phyloP scores from a whole-genome alignment of 2,797 vertebrate genomes.

The Eulemur rubriventer region DNA sequence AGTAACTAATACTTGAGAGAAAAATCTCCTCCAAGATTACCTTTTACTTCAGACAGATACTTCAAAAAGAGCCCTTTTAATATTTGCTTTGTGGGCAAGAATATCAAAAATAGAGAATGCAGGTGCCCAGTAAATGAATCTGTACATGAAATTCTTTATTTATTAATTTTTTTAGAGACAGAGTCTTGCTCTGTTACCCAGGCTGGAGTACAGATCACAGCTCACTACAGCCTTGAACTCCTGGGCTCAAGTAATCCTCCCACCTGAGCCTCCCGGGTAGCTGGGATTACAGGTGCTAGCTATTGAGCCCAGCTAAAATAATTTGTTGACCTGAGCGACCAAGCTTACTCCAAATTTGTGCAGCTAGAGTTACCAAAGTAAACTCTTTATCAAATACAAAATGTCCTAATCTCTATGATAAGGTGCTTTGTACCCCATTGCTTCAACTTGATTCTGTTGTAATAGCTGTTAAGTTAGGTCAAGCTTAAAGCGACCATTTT shows the following conservation, averaged over 20 bases:
- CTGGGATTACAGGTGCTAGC: background rate
- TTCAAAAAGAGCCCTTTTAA: background rate
- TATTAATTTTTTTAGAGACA: background rate
- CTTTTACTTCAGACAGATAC: conserved; percentile 3
- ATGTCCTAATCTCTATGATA: background rate
- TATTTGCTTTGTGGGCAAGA: background rate
- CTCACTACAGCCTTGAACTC: background rate
- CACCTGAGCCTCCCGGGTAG: background rate
- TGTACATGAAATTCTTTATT: conserved; percentile 7
- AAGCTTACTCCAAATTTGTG: conserved; percentile 23
- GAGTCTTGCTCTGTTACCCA: background rate
- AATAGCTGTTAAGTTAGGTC: background rate
- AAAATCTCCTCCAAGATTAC: background rate
- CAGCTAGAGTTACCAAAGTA: background rate
- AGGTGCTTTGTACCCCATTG: background rate
- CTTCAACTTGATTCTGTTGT: conserved; percentile 19
- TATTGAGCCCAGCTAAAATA: background rate
- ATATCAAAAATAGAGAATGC: background rate
- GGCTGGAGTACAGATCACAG: background rate
- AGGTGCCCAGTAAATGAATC: background rate
- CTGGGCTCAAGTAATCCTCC: background rate
- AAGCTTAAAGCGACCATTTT: background rate
- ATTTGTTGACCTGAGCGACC: background rate
- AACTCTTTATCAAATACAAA: background rate
- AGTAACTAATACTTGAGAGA: conserved; percentile 21